Percentiles rank a stretch among this genome's conserved stretches.
phyloP scores from a whole-genome alignment of 2,888 invertebrate species.

The Hydrotaea cyrtoneurina region DNA sequence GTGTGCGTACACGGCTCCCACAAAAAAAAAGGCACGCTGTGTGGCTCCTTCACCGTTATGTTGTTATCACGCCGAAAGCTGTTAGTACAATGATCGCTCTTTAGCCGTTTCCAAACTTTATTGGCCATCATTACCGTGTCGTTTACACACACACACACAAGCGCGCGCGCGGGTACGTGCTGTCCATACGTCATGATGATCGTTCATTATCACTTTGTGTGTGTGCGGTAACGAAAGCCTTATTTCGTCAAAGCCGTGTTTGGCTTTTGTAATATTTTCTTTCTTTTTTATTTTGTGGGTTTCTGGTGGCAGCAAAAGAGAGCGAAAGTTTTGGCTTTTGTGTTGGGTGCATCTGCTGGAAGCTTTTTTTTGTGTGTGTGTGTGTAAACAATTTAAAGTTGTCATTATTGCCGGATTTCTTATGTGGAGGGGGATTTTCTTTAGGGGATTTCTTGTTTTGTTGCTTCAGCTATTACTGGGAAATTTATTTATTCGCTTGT shows the following conservation, averaged over 20 bases:
- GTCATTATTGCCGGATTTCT: conserved; percentile 7
- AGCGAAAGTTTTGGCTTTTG: conserved; percentile 39
- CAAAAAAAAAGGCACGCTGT: conserved; percentile 39
- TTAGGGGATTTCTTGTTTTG: too few relatives aligned
- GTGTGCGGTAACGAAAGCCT: conserved; percentile 58
- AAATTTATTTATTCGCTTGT: too few relatives aligned
- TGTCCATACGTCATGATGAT: conserved; percentile 45
- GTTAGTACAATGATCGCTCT: conserved; percentile 74
- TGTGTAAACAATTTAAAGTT: background rate
- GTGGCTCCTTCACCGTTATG: conserved; percentile 53
- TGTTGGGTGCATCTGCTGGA: conserved; percentile 19
- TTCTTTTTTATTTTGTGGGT: background rate
- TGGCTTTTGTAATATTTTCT: background rate
- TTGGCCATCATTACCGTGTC: conserved; percentile 50
- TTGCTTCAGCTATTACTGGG: too few relatives aligned
- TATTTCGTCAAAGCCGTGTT: conserved; percentile 15
- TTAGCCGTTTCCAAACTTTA: conserved; percentile 60
- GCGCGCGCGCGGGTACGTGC: conserved; percentile 41
- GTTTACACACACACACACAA: too few relatives aligned
- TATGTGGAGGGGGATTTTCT: too few relatives aligned
- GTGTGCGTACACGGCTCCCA: background rate
- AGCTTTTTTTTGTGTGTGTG: background rate
- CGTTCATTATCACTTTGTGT: conserved; percentile 54
- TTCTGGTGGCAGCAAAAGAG: conserved; percentile 12
- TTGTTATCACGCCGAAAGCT: conserved; percentile 74